Evolutionary conservation across 2,113 vertebrate species (phyloP), one percentile per base, ranked within the genome.

Genomic region (Bubalus kerabau): DNA sequence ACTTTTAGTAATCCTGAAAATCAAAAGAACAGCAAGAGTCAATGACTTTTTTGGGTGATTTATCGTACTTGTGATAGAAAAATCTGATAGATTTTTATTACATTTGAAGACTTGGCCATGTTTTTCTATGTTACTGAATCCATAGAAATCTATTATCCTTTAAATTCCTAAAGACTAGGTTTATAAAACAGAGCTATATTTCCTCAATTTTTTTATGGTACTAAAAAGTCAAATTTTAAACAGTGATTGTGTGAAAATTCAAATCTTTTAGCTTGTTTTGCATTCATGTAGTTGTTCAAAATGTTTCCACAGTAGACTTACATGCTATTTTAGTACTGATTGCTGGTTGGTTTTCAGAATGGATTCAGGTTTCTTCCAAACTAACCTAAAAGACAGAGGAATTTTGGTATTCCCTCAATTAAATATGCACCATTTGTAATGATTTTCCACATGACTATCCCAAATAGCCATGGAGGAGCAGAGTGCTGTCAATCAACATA

Each of bases 361-460:
- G 36, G 28, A 85, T 97, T 98, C 98, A 97, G 12, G 21, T 97
- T 97, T 98, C 80, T 95, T 95, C 62, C 86, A 96, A 95, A 97
- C 28, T 90, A 84, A 54, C 87, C 28, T 81, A 98, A 81, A 98
- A 98, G 94, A 98, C 24, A 60, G 81, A 96, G 56, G 86, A 96
- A 96, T 98, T 98, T 94, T 98, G 60, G 62, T 95, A 97, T 62
- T 94, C 52, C 48, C 82, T 78, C 54, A 67, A 96, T 98, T 98
- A 98, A 98, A 97, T 95, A 98, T 97, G 95, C 88, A 90, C 98
- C 90, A 95, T 97, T 97, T 98, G 60, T 92, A 98, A 94, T 98
- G 96, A 98, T 98, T 98, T 98, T 98, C 97, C 96, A 98, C 85
- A 94, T 90, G 94, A 98, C 98, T 98, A 98, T 98, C 74, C 97